Evolutionary conservation across 2,113 vertebrate species (phyloP), one percentile per base, ranked within the genome.

Genomic region (Alouatta palliata): DNA sequence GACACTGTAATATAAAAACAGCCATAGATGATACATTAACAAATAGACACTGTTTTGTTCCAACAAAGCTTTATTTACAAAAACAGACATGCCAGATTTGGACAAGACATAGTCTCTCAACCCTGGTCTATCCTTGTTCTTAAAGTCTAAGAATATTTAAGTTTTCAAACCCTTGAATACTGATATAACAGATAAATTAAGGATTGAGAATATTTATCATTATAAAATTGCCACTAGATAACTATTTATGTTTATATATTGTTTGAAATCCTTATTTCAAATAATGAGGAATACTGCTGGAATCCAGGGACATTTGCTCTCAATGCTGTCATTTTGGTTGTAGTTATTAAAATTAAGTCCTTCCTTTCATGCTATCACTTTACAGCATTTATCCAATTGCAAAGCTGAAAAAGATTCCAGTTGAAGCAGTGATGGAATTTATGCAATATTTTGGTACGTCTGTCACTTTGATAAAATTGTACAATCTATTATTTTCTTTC

Each of bases 311-410:
- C 30, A 89, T 68, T 91, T 94, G 9, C 43, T 90, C 21, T 58
- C n/a, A 93, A 80, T 12, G 47, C 35, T 75, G 20, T 81, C 27
- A 68, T 83, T 86, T 20, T n/a, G 30, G 54, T 66, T 77, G 25
- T 16, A 92, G 61, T 94, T 96, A 32, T 91, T 89, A 97, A 94
- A 94, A 91, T 89, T 83, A 93, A 82, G 21, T 76, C 17, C 17
- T 79, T 87, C 52, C 61, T 80, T 64, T 23, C 61, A 87, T 27
- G 73, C 47, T 71, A 45, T 80, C 76, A 75, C 43, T 97, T 91
- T 80, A 21, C 61, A 90, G 64, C 35, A 95, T 58, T 85, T 85
- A 77, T 35, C 64, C 30, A 85, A 3, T 68, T 71, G 40, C 40
- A 97, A 81, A 94, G 23, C 37, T 96, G 43, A 27, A 79, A 96